Evolutionary conservation across 2,888 invertebrate genomes (phyloP).

Genomic region (Ectobius pallidus): DNA sequence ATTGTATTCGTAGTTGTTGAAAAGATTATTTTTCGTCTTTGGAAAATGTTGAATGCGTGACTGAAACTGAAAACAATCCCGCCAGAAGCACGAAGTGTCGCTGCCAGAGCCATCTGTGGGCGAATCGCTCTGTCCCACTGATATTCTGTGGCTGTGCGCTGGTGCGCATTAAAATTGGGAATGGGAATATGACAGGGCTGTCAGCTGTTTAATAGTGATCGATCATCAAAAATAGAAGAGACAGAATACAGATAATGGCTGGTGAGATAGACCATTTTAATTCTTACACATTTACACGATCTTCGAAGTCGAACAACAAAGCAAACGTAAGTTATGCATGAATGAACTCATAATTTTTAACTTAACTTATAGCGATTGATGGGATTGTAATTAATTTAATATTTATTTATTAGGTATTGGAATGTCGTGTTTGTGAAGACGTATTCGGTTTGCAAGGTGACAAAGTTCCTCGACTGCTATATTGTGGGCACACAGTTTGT

Average conservation of each 20-base stretch:
- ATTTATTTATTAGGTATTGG: constrained; percentile 53
- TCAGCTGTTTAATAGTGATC: too few species aligned
- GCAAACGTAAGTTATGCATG: constrained; percentile 45
- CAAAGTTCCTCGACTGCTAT: constrained; percentile 60
- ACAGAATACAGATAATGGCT: constrained; percentile 45
- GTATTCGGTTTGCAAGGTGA: constrained; percentile 61
- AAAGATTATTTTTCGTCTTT: too few species aligned
- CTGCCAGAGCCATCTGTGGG: too few species aligned
- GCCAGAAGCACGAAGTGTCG: too few species aligned
- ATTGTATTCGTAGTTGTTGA: too few species aligned
- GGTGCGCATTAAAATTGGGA: too few species aligned
- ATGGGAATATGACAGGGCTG: too few species aligned
- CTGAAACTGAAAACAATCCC: too few species aligned
- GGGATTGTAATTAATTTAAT: neutral
- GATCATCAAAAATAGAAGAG: too few species aligned
- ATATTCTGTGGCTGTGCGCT: too few species aligned
- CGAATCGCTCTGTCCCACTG: too few species aligned
- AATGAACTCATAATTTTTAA: neutral
- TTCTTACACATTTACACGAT: constrained; percentile 46
- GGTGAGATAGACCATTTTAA: constrained; percentile 47
- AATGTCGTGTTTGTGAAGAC: constrained; percentile 63
- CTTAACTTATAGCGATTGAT: neutral
- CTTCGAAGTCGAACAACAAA: constrained; percentile 43
- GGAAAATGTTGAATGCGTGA: too few species aligned
- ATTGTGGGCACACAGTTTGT: constrained; percentile 63